A percentile compares a stretch with the other conserved stretches of the same genome.
These are phyloP conservation scores for Hoplostethus atlanticus DNA, from an alignment of 2,797 vertebrate species.

Conservation along the genomic window DNA sequence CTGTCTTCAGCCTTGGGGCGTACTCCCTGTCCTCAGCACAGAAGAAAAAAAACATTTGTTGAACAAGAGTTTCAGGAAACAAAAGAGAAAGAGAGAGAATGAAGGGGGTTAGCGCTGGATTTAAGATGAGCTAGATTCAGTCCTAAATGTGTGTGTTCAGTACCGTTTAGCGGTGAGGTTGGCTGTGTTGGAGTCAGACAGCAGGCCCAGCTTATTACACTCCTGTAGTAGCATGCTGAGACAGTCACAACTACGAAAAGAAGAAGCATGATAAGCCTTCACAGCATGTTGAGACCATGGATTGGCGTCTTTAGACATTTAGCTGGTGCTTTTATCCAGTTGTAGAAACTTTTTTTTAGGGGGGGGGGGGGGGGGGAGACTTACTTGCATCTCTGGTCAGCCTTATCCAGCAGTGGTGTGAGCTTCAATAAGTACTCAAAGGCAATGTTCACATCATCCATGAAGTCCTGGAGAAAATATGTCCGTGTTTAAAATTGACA, in stretches of 20 bases:
- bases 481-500: background rate
- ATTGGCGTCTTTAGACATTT: too few relatives aligned
- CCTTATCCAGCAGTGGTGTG: conserved; percentile 95
- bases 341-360: background rate
- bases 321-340: too few relatives aligned
- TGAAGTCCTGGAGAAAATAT: conserved; percentile 89
- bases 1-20: conserved; percentile 90
- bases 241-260: conserved; percentile 91
- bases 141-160: background rate
- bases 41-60: conserved; percentile 55
- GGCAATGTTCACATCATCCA: conserved; percentile 93
- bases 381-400: conserved; percentile 98
- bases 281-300: too few relatives aligned
- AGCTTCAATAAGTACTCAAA: conserved; percentile 96
- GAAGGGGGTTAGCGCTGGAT: conserved; percentile 18
- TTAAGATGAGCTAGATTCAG: background rate
- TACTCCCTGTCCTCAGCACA: conserved; percentile 92
- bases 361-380: conserved; percentile 39
- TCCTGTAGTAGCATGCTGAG: conserved; percentile 94
- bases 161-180: conserved; percentile 93
- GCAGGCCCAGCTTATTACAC: conserved; percentile 94
- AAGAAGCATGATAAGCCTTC: background rate
- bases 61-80: background rate
- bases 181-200: conserved; percentile 89
- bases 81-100: background rate